A percentile compares a stretch with the other conserved stretches of the same genome.
phyloP scores from a whole-genome alignment of 2,888 invertebrate genomes.

The Amphimallon solstitiale region DNA sequence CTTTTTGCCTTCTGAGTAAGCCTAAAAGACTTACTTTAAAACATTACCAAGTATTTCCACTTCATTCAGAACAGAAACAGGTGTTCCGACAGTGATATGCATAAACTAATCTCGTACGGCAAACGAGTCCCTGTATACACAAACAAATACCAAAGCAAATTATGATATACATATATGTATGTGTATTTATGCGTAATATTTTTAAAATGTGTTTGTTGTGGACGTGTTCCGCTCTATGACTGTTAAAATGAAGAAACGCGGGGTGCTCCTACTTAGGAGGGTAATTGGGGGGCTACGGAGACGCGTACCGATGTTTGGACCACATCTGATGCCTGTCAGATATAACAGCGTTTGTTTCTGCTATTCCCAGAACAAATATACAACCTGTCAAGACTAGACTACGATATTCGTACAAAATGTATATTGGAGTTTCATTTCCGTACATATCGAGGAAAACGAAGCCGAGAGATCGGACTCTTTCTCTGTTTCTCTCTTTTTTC shows the following conservation, averaged over 20 bases:
- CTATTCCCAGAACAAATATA: conserved; percentile 56
- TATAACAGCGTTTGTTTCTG: conserved; percentile 55
- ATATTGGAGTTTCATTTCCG: conserved; percentile 41
- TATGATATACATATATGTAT: background rate
- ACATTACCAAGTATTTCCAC: no score
- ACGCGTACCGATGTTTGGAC: conserved; percentile 45
- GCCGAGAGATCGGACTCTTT: background rate
- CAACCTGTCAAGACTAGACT: conserved; percentile 55
- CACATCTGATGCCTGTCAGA: conserved; percentile 50
- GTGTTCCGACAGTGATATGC: conserved; percentile 29
- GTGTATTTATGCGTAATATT: conserved; percentile 16
- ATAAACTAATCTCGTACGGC: background rate
- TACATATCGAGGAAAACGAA: conserved; percentile 23
- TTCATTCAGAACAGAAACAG: conserved; percentile 19
- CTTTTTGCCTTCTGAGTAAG: no score
- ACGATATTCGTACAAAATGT: conserved; percentile 49
- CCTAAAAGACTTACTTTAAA: no score
- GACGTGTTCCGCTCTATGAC: no score
- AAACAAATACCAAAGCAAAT: conserved; percentile 1
- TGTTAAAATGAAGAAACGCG: no score
- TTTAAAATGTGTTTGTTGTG: conserved; percentile 6
- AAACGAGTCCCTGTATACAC: conserved; percentile 6
- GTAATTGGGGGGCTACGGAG: conserved; percentile 43
- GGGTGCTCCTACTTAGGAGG: conserved; percentile 27
- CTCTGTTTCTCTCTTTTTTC: background rate